Conservation (phyloP, 2,113 vertebrate species). For the Pituophis catenifer region DNA sequence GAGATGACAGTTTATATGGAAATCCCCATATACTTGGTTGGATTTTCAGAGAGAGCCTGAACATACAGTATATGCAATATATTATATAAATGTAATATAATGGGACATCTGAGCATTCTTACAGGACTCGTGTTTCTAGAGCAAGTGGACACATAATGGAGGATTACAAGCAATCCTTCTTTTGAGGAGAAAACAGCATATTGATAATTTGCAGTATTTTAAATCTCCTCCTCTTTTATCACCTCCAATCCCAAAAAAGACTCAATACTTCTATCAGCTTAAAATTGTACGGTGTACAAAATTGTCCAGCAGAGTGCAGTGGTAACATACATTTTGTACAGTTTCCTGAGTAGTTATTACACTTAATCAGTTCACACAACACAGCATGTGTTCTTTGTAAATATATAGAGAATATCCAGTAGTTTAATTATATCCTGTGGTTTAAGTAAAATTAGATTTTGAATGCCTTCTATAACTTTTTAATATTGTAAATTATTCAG, state of each 20-base stretch:
- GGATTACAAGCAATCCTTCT: background rate
- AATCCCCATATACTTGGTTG: background rate
- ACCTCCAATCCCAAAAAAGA: background rate
- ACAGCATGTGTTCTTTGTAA: background rate
- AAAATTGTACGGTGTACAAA: background rate
- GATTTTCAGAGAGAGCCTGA: background rate
- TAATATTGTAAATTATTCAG: background rate
- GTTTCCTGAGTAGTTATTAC: background rate
- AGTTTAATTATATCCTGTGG: background rate
- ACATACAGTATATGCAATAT: background rate
- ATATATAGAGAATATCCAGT: background rate
- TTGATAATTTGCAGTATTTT: background rate
- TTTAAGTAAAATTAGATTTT: background rate
- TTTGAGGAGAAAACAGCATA: background rate
- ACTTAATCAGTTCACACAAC: background rate
- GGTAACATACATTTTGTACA: background rate
- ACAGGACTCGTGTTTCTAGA: background rate
- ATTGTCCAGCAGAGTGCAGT: constrained; percentile 16
- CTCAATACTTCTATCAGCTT: background rate
- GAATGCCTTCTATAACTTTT: background rate
- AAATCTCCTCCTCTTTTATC: background rate
- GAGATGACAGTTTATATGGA: background rate
- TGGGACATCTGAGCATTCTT: background rate
- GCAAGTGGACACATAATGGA: background rate
- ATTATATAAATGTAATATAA: background rate